Percentiles rank a stretch among this genome's conserved stretches.
Evolutionary conservation across 2,797 vertebrate genomes (phyloP).

Genomic region (Thaleichthys pacificus): DNA sequence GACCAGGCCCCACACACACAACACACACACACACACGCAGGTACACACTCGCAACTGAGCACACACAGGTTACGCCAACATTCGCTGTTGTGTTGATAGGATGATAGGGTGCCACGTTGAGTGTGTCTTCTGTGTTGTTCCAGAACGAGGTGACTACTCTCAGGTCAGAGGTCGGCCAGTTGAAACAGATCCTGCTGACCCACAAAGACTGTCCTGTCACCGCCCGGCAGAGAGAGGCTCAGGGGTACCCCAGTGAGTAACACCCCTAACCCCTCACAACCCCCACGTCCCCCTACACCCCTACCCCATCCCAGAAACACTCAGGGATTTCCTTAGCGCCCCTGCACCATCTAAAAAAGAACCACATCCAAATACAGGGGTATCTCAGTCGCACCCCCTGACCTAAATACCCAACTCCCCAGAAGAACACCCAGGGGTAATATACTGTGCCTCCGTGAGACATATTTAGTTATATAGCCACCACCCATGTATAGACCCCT

Average conservation of each 20-base stretch:
- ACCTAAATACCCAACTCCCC: no score
- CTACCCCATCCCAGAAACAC: conserved; percentile 7
- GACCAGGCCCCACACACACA: not conserved
- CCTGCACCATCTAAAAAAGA: conserved; percentile 10
- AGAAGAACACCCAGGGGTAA: no score
- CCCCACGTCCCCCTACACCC: conserved; percentile 19
- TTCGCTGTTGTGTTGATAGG: not conserved
- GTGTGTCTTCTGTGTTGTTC: conserved; percentile 43
- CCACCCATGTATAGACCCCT: not conserved
- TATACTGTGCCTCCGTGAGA: not conserved
- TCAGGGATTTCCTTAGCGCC: conserved; percentile 1
- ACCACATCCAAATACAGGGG: conserved; percentile 2
- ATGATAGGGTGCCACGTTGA: no score
- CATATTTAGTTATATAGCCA: not conserved
- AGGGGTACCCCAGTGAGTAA: conserved; percentile 96
- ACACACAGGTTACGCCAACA: not conserved
- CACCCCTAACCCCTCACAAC: conserved; percentile 21
- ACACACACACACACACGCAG: not conserved
- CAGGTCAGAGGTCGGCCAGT: conserved; percentile 96
- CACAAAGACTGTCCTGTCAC: conserved; percentile 99
- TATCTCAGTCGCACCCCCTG: not conserved
- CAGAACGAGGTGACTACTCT: conserved; percentile 98
- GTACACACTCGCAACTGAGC: not conserved
- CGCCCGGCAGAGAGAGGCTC: conserved; percentile 92
- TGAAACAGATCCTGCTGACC: conserved; percentile 96